Percentiles rank a stretch among this genome's conserved stretches.
Conservation (phyloP, 2,113 vertebrate species). For the Erpornis zantholeuca region DNA sequence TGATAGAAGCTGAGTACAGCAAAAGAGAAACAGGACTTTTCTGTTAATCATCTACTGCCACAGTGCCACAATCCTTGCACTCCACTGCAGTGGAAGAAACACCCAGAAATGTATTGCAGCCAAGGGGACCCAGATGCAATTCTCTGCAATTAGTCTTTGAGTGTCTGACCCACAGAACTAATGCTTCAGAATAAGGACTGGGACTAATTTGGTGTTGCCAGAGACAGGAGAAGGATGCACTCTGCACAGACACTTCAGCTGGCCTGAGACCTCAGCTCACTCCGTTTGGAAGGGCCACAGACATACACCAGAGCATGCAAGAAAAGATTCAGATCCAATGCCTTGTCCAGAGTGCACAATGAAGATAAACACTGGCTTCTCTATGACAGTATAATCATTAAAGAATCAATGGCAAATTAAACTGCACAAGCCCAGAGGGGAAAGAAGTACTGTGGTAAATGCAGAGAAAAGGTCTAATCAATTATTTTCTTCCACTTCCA, state of each 20-base stretch:
- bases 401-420: conserved; percentile 76
- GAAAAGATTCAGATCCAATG: background rate
- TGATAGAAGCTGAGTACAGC: background rate
- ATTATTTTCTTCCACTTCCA: conserved; percentile 29
- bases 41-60: background rate
- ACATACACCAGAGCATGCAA: background rate
- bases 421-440: conserved; percentile 53
- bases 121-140: background rate
- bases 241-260: background rate
- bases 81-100: background rate
- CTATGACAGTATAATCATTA: conserved; percentile 64
- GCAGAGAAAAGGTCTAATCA: conserved; percentile 35
- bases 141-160: background rate
- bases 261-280: background rate
- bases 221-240: conserved; percentile 13
- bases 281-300: background rate
- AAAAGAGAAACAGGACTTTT: background rate
- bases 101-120: background rate
- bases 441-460: conserved; percentile 9
- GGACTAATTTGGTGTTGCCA: background rate
- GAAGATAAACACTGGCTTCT: conserved; percentile 62
- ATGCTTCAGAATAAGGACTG: background rate
- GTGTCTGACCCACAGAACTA: conserved; percentile 16
- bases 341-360: background rate
- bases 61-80: background rate